Evolutionary conservation across 2,797 vertebrate genomes (phyloP), one percentile per base, ranked within the genome.

Genomic region (Hozukius guyotensis): DNA sequence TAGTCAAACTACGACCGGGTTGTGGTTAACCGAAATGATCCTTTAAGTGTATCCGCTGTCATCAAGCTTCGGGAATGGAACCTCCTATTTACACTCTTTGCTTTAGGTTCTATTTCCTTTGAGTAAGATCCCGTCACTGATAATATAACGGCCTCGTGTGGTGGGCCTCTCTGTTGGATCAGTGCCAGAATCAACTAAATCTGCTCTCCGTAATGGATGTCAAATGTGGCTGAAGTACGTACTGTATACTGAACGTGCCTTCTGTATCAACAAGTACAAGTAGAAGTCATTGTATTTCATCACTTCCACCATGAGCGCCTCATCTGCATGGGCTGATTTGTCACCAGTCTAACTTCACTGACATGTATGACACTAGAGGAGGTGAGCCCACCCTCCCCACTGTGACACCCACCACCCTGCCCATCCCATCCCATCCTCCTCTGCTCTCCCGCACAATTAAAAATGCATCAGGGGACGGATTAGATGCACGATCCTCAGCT

Each of bases 391-490:
- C 56, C 61, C 81, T 20, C 27, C 34, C 67, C 16, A 14, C 76
- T 49, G 63, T 79, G 75, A 79, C 87, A 85, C 81, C 80, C 80
- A 72, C 87, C 66, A 29, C 71, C 74, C 38, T 20, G 22, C 59
- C 73, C 80, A 71, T 57, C 66, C 53, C 52, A 49, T 70, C 80
- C 75, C 77, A 22, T 59, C 81, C 82, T 77, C 36, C 74, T 72
- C 75, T 65, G 72, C 86, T 78, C 87, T 86, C 82, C 60, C 64
- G 61, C 92, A 90, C 92, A 96, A 95, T 96, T 96, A 96, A 95
- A 94, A 94, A 94, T 95, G 93, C 93, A 95, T 94, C 94, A 94
- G 92, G 91, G 88, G 92, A 87, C 78, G 88, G 92, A 95, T 95
- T 94, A 93, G 91, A 95, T 84, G 90, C 92, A 90, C 86, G 88